phyloP scores from a whole-genome alignment of 2,113 vertebrate species.

The Tenrec ecaudatus region DNA sequence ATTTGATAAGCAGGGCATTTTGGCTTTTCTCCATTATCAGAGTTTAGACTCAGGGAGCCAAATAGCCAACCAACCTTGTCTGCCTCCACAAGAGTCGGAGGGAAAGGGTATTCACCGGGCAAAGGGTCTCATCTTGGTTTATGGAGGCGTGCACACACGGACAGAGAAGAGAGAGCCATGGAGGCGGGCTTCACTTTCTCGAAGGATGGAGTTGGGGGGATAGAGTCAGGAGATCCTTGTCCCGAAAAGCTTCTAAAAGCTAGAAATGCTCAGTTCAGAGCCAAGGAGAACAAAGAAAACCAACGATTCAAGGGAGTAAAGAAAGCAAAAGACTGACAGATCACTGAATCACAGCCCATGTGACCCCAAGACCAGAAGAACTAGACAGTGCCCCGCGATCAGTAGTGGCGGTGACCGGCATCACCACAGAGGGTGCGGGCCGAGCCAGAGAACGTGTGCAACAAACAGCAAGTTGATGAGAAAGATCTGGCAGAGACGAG shows the following conservation, averaged over 20 bases:
- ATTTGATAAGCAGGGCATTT: background rate
- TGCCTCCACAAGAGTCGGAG: background rate
- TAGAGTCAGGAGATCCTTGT: background rate
- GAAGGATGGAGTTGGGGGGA: background rate
- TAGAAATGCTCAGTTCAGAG: background rate
- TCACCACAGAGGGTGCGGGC: background rate
- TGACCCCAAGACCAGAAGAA: too few relatives aligned
- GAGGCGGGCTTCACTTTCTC: background rate
- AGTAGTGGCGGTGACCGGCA: background rate
- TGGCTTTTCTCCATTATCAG: constrained; percentile 21
- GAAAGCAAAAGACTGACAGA: background rate
- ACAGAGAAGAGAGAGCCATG: background rate
- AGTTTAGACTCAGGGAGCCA: constrained; percentile 31
- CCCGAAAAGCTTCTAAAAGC: constrained; percentile 48
- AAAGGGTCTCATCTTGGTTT: background rate
- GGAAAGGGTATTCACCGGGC: background rate
- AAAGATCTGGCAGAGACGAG: background rate
- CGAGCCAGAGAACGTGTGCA: background rate
- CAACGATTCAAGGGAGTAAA: background rate
- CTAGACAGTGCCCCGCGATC: background rate
- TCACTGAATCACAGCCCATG: background rate
- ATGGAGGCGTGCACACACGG: background rate
- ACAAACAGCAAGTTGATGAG: background rate
- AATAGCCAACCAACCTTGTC: background rate
- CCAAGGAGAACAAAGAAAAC: background rate